phyloP scores from a whole-genome alignment of 2,888 invertebrate genomes.

The Drosophila phalerata region DNA sequence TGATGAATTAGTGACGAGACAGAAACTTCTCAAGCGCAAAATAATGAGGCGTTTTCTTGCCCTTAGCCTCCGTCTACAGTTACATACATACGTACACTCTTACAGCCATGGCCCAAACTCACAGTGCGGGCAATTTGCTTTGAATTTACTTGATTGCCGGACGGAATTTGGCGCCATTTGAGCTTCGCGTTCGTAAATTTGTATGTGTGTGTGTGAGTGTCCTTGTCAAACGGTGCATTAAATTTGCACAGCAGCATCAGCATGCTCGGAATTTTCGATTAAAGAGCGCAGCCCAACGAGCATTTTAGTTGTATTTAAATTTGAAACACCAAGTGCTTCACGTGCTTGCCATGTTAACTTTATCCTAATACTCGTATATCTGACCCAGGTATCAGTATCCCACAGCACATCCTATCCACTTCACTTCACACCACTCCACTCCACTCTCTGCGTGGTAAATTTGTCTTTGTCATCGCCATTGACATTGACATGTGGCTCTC shows the following conservation, averaged over 20 bases:
- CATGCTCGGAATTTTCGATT: constrained; percentile 63
- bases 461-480: constrained; percentile 77
- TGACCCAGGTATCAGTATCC: constrained; percentile 38
- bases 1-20: constrained; percentile 83
- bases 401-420: background rate
- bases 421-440: too few species aligned
- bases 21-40: constrained; percentile 81
- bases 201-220: constrained; percentile 11
- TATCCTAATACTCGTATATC: constrained; percentile 19
- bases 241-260: constrained; percentile 46
- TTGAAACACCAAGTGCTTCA: constrained; percentile 34
- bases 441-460: constrained; percentile 47
- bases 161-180: constrained; percentile 77
- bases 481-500: constrained; percentile 78
- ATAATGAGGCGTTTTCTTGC: constrained; percentile 75
- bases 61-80: constrained; percentile 23
- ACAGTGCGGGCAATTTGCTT: constrained; percentile 79
- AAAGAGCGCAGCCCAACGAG: constrained; percentile 44
- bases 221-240: constrained; percentile 54
- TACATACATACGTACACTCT: constrained; percentile 23
- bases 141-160: constrained; percentile 80
- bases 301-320: constrained; percentile 71
- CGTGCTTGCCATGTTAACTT: constrained; percentile 21
- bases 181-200: constrained; percentile 6
- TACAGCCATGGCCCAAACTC: constrained; percentile 36